Evolutionary conservation across 2,797 vertebrate species (phyloP), one percentile per base, ranked within the genome.

Genomic region (Diplodus puntazzo): DNA sequence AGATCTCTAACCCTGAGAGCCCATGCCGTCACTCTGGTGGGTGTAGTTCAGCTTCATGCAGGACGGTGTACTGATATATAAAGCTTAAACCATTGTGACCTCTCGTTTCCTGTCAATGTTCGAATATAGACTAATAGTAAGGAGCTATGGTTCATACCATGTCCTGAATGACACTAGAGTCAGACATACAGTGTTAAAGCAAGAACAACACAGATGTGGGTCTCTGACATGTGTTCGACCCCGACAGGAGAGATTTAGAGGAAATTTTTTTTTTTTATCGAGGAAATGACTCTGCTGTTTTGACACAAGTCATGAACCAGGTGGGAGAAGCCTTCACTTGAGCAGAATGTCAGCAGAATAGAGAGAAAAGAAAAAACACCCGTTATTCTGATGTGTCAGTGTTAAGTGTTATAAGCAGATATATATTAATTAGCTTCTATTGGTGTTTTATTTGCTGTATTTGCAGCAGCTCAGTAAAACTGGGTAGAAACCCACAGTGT

Each of bases 241-340:
- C 14, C 7, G 27, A 43, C 48, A 50, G 30, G 18, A 75, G 10
- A 42, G 39, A 17, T 58, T 39, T 18, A 21, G 57, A 57, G 39
- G 5, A 68, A 46, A 53, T 7, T 58, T 43, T 0, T 8, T 7
- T 23, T 17, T 30, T 49, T n/a, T 3, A 8, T 14, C n/a, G 11
- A 74, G 58, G 16, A 68, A 60, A 17, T 61, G 34, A 49, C 39
- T 62, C 54, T 54, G n/a, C 18, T 50, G 16, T 42, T 46, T 0
- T 58, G 9, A 25, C 25, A 64, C 42, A 57, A 17, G 50, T 21
- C 5, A 20, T 53, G 6, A 77, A 69, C 62, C 9, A 50, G 43
- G n/a, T 69, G 43, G 42, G 50, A 69, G 34, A 75, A 17, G 8
- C 42, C 11, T 67, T 45, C n/a, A 18, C 9, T 23, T 52, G n/a